Evolutionary conservation across 2,888 invertebrate species (phyloP), one percentile per base, ranked within the genome.

Genomic region (Hyposoter dolosus): DNA sequence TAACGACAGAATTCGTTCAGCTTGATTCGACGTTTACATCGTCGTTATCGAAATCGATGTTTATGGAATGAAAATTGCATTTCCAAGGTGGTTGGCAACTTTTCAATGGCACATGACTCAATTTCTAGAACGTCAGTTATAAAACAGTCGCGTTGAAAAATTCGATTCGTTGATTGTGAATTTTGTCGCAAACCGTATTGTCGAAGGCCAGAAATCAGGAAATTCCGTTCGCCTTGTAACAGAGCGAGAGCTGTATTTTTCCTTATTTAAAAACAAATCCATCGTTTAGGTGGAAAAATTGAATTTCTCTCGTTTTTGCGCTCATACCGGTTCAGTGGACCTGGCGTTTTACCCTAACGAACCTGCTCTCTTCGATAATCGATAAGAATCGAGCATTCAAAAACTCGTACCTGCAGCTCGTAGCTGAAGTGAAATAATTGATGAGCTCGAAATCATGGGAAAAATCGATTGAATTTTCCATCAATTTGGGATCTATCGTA

Each of bases 401-500:
- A 50, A 77, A 50, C 65, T 63, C 32, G 15, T 35, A 19, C n/a
- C n/a, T n/a, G 28, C 5, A 50, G 35, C 35, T 35, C 19, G 35
- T 35, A 19, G 40, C 47, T n/a, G 4, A 45, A 12, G 40, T 28
- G 19, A 65, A 47, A 80, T 65, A 72, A 79, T 71, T 60, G 56
- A 72, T 40, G 23, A 28, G 40, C 65, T 40, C 28, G 63, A n/a
- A 65, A 65, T 72, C 28, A 53, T 53, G 4, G 12, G 28, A 53
- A 68, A 17, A 56, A 78, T 68, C 71, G 71, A 72, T 72, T 32
- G 63, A 77, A 72, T 28, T 72, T 81, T 66, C 15, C 9, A 47
- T 60, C 35, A 3, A 47, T 47, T 5, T 23, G 40, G 40, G 56
- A 56, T 35, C 19, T 50, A 19, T 56, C 35, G 47, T 43, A 35